Conservation (phyloP, 2,888 invertebrate species). For the Smittia aterrima region DNA sequence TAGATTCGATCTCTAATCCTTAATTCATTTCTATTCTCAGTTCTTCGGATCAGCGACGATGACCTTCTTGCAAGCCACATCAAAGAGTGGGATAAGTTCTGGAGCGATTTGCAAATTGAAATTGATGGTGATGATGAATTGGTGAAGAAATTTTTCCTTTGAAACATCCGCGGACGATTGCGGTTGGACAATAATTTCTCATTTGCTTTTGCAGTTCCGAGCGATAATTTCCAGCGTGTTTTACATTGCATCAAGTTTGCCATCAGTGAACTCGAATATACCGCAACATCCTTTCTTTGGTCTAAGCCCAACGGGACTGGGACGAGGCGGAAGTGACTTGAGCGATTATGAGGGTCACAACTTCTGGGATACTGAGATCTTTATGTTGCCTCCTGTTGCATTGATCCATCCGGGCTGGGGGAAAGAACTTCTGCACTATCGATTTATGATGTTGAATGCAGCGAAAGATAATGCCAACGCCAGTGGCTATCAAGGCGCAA, state of each 20-base stretch:
- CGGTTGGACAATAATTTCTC: background rate
- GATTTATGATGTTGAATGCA: slow-evolving; percentile 54
- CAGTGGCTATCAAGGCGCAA: slow-evolving; percentile 56
- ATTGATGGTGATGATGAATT: slow-evolving; percentile 57
- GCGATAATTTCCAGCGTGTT: slow-evolving; percentile 61
- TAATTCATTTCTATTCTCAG: slow-evolving; percentile 46
- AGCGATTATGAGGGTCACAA: slow-evolving; percentile 58
- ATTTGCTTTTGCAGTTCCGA: background rate
- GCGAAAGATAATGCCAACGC: slow-evolving; percentile 57
- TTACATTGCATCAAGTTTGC: slow-evolving; percentile 59
- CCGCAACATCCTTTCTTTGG: slow-evolving; percentile 56
- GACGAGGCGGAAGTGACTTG: slow-evolving; percentile 53
- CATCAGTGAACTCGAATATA: slow-evolving; percentile 56
- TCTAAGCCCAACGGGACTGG: slow-evolving; percentile 60
- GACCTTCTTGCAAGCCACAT: slow-evolving; percentile 56
- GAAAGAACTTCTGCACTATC: slow-evolving; percentile 51
- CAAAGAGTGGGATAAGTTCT: slow-evolving; percentile 56
- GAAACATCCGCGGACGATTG: background rate
- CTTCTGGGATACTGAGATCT: slow-evolving; percentile 65
- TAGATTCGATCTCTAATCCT: slow-evolving; percentile 16
- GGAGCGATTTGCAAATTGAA: slow-evolving; percentile 56
- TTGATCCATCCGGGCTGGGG: slow-evolving; percentile 57
- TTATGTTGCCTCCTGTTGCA: slow-evolving; percentile 61
- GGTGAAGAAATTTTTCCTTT: slow-evolving; percentile 48
- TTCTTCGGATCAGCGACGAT: slow-evolving; percentile 56